Conservation (phyloP, 2,888 invertebrate genomes). For the Tachystola acroxantha region DNA sequence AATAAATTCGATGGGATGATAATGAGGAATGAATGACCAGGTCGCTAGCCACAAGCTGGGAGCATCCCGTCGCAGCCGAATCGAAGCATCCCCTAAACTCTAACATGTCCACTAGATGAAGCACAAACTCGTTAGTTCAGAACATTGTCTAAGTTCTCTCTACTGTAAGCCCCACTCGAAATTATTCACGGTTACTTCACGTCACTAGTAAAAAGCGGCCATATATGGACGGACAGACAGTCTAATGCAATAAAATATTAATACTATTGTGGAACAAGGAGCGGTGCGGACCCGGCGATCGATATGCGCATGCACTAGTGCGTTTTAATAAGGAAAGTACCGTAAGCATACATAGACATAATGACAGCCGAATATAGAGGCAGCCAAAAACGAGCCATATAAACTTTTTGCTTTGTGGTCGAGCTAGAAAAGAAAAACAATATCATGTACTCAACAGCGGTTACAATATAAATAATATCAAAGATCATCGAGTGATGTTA, state of each 20-base stretch:
- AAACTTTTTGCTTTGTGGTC: slow-evolving; percentile 74
- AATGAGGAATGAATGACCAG: slow-evolving; percentile 27
- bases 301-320: slow-evolving; percentile 60
- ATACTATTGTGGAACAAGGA: slow-evolving; percentile 25
- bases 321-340: slow-evolving; percentile 52
- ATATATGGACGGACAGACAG: slow-evolving; percentile 56
- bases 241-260: slow-evolving; percentile 32
- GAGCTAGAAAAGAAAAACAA: slow-evolving; percentile 72
- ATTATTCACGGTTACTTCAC: slow-evolving; percentile 11
- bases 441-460: slow-evolving; percentile 57
- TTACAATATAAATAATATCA: slow-evolving; percentile 25
- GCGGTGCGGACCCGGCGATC: slow-evolving; percentile 29
- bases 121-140: slow-evolving; percentile 18
- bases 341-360: slow-evolving; percentile 76
- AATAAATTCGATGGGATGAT: slow-evolving; percentile 31
- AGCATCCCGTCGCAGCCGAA: slow-evolving; percentile 12
- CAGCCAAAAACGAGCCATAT: slow-evolving; percentile 77
- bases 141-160: slow-evolving; percentile 12
- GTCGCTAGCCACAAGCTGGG: slow-evolving; percentile 24
- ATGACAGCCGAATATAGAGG: slow-evolving; percentile 74
- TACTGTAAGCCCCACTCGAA: slow-evolving; percentile 23
- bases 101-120: slow-evolving; percentile 12
- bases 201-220: slow-evolving; percentile 32
- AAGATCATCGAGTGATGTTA: slow-evolving; percentile 15
- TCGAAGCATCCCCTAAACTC: slow-evolving; percentile 18